Percentiles rank a stretch among this genome's conserved stretches.
phyloP scores from a whole-genome alignment of 2,888 invertebrate species.

The Pammene fasciana region DNA sequence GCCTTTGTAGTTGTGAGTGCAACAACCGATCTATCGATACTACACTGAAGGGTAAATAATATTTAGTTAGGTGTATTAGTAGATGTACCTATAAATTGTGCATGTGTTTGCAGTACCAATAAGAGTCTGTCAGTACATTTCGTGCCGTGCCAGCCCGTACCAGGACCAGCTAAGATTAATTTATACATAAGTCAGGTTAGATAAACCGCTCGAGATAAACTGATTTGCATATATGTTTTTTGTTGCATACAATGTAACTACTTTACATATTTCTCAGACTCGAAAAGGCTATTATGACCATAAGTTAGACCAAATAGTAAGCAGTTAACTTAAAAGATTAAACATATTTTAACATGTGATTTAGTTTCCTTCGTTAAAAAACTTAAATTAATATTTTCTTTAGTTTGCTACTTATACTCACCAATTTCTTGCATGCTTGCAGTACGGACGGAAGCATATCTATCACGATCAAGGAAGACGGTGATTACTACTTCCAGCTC shows the following conservation, averaged over 20 bases:
- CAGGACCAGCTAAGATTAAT: slow-evolving; percentile 20
- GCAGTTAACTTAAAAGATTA: neutral
- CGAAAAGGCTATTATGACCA: neutral
- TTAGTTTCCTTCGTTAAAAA: too few species aligned
- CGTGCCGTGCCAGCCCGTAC: slow-evolving; percentile 13
- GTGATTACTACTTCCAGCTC: neutral
- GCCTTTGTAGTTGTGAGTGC: neutral
- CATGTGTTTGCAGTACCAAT: slow-evolving; percentile 22
- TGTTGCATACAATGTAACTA: neutral
- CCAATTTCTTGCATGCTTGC: too few species aligned
- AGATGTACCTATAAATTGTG: neutral
- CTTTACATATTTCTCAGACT: too few species aligned
- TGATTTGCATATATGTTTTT: slow-evolving; percentile 8
- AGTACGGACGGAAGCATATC: neutral
- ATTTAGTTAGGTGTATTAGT: neutral
- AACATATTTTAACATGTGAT: too few species aligned
- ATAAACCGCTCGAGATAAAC: slow-evolving; percentile 19
- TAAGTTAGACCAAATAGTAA: neutral
- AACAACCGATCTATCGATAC: neutral
- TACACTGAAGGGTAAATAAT: neutral
- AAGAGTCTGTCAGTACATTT: neutral
- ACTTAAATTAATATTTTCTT: too few species aligned
- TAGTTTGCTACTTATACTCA: too few species aligned
- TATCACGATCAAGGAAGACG: slow-evolving; percentile 3
- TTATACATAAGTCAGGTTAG: neutral